A percentile compares a stretch with the other conserved stretches of the same genome.
These are phyloP conservation scores for Ophion slaviceki DNA, from an alignment of 2,888 invertebrate genomes.

Conservation along the genomic window DNA sequence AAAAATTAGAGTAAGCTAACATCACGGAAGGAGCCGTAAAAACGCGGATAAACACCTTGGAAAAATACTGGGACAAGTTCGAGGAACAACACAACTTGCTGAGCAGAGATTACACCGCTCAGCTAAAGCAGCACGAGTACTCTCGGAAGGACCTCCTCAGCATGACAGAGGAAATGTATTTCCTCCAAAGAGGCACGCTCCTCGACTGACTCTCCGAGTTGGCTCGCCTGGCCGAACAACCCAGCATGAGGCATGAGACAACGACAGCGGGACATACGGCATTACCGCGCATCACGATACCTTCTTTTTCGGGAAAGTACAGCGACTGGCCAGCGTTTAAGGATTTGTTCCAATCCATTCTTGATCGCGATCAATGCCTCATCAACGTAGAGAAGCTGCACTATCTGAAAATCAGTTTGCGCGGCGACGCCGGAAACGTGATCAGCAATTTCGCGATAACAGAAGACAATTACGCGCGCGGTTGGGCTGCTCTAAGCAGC, in stretches of 20 bases:
- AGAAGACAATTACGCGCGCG: not conserved
- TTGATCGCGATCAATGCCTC: too few relatives aligned
- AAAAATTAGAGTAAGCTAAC: not conserved
- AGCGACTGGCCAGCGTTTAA: not conserved
- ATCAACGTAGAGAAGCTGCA: too few relatives aligned
- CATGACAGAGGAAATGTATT: not conserved
- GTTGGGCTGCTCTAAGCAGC: not conserved
- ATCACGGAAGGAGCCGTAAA: conserved; percentile 1
- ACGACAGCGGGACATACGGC: not conserved
- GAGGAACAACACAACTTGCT: not conserved
- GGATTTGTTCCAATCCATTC: too few relatives aligned
- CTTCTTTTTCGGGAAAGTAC: not conserved
- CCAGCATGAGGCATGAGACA: not conserved
- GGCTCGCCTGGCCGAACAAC: too few relatives aligned
- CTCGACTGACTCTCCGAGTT: not conserved
- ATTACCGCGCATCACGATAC: not conserved
- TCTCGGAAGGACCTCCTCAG: not conserved
- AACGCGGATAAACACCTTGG: not conserved
- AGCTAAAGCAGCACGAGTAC: not conserved
- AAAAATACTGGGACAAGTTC: conserved; percentile 15
- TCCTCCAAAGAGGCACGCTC: not conserved
- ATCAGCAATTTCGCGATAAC: not conserved
- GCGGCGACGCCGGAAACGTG: not conserved
- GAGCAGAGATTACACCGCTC: not conserved
- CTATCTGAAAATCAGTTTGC: too few relatives aligned